Base-by-base conservation (phyloP, 2,113 vertebrate genomes). In the Penelope pileata region DNA sequence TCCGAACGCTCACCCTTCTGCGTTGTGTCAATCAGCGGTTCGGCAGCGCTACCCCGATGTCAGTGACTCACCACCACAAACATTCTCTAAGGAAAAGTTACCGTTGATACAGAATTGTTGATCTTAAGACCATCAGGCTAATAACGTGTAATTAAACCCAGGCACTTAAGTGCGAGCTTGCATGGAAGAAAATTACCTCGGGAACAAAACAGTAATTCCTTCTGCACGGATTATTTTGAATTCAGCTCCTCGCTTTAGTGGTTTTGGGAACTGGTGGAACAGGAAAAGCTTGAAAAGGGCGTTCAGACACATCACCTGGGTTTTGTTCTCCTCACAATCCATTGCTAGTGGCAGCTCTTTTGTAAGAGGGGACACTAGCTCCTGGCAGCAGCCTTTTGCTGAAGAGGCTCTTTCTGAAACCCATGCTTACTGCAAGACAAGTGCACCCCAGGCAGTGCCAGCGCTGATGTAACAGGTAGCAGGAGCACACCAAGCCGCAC, bases 261-360 rank as follows among this genome's bases (percentile, higher is more conserved):
- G 83, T 84, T 94, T 91, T 67, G 64, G 60, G 59, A 96, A 97
- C 91, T 90, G 75, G 88, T 64, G 93, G 93, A 91, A 95, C 86
- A 83, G 88, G 95, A 96, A 91, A 91, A 94, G 95, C 93, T 82
- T 96, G 96, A 93, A 95, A 91, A 90, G 69, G 69, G 63, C 34
- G 95, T 91, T 94, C 84, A 86, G 90, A 93, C 90, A 95, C 75
- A 70, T 90, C 88, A 83, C 83, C 51, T 30, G 56, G 38, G 76
- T 81, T 93, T 94, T 93, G 88, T 81, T 93, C 96, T 43, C 73
- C 83, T 81, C 93, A 96, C 93, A 96, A 96, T 96, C 90, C 82
- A 95, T 91, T 40, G 85, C 94, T 96, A 59, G 82, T 95, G 88
- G 93, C 88, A 94, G 43, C 13, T 96, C 83, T 95, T 96, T 86